phyloP scores from a whole-genome alignment of 2,797 vertebrate species.

The Malurus splendens region DNA sequence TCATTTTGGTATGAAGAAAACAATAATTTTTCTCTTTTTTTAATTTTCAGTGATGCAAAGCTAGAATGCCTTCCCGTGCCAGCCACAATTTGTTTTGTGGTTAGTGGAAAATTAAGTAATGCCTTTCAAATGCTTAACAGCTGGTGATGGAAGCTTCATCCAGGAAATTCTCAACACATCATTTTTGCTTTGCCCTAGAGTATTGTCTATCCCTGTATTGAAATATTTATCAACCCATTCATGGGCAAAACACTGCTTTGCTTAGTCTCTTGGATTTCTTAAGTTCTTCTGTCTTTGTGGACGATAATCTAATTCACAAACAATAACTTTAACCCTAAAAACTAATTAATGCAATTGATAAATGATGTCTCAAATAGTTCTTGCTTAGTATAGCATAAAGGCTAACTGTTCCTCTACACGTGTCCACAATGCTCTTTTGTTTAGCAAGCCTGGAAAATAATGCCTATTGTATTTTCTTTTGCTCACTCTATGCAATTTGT shows the following conservation, averaged over 20 bases:
- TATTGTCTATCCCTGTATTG: neutral
- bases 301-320: neutral
- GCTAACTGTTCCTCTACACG: neutral
- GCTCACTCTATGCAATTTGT: neutral
- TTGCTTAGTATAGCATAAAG: neutral
- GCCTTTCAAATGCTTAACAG: constrained; percentile 13
- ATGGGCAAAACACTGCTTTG: neutral
- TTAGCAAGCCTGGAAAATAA: constrained; percentile 10
- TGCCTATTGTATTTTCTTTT: neutral
- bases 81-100: neutral
- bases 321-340: neutral
- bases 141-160: neutral
- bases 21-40: constrained; percentile 28
- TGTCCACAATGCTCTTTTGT: constrained; percentile 15
- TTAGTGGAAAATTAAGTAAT: constrained; percentile 28
- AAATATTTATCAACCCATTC: neutral
- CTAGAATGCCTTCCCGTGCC: constrained; percentile 1
- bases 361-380: neutral
- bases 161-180: neutral
- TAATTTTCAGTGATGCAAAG: neutral
- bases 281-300: neutral
- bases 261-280: neutral
- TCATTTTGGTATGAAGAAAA: constrained; percentile 27
- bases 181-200: neutral
- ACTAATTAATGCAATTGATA: neutral